These are phyloP conservation scores for Nomada goodeniana DNA, from an alignment of 2,888 invertebrate species.

Conservation along the genomic window DNA sequence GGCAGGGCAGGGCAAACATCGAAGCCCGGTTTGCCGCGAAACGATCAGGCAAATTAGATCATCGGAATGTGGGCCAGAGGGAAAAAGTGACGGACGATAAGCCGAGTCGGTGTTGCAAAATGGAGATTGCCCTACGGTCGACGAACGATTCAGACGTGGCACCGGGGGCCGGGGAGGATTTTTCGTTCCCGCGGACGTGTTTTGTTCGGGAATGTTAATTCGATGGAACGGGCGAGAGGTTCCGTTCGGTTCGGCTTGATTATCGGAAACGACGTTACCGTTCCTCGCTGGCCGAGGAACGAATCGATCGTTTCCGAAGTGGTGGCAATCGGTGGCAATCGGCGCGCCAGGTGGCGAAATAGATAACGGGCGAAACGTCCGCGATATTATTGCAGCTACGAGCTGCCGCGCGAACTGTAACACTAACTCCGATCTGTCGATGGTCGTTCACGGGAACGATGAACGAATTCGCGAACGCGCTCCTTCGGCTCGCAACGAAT, in stretches of 20 bases:
- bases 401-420: no score
- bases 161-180: neutral
- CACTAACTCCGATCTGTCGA: no score
- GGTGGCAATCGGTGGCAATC: no score
- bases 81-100: neutral
- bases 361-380: no score
- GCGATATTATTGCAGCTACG: no score
- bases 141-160: slow-evolving; percentile 6
- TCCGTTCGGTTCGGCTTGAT: neutral
- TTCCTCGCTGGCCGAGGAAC: no score
- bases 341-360: no score
- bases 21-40: slow-evolving; percentile 26
- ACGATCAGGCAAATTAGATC: slow-evolving; percentile 48
- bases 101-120: slow-evolving; percentile 25
- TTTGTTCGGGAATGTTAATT: neutral
- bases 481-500: no score
- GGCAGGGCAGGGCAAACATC: slow-evolving; percentile 36
- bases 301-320: no score
- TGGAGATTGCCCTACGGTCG: slow-evolving; percentile 31
- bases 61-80: neutral
- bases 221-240: neutral
- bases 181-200: neutral
- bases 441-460: no score
- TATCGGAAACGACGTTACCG: no score
- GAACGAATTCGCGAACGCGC: no score